Conservation (phyloP, 2,888 invertebrate genomes). For the Escarpia spicata region DNA sequence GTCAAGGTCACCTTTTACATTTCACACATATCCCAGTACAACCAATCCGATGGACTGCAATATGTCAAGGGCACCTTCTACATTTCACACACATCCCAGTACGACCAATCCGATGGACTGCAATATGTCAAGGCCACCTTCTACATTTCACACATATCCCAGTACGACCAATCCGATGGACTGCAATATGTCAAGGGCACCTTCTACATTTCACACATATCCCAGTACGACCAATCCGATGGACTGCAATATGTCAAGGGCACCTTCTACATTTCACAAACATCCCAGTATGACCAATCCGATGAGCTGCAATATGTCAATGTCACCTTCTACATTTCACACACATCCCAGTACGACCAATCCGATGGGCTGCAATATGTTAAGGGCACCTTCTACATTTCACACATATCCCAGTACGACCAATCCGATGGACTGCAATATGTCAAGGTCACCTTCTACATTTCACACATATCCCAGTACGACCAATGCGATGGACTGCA, state of each 20-base stretch:
- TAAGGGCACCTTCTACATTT: slow-evolving; percentile 64
- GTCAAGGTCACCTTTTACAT: background rate
- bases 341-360: slow-evolving; percentile 63
- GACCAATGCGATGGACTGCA: slow-evolving; percentile 74
- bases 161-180: slow-evolving; percentile 71
- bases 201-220: slow-evolving; percentile 78
- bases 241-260: slow-evolving; percentile 73
- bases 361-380: slow-evolving; percentile 74
- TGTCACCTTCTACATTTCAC: background rate
- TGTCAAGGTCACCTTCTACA: background rate
- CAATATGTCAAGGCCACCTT: slow-evolving; percentile 39
- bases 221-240: slow-evolving; percentile 66
- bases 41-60: slow-evolving; percentile 74
- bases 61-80: slow-evolving; percentile 20
- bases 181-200: slow-evolving; percentile 67
- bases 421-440: slow-evolving; percentile 74
- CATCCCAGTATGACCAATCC: slow-evolving; percentile 66
- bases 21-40: slow-evolving; percentile 79
- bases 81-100: slow-evolving; percentile 51
- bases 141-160: slow-evolving; percentile 78
- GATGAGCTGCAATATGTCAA: slow-evolving; percentile 73
- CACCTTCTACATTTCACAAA: background rate
- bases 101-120: slow-evolving; percentile 74
- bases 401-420: slow-evolving; percentile 77
- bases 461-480: slow-evolving; percentile 79